Percentiles rank a stretch among this genome's conserved stretches.
phyloP scores from a whole-genome alignment of 2,113 vertebrate genomes.

The Tichodroma muraria region DNA sequence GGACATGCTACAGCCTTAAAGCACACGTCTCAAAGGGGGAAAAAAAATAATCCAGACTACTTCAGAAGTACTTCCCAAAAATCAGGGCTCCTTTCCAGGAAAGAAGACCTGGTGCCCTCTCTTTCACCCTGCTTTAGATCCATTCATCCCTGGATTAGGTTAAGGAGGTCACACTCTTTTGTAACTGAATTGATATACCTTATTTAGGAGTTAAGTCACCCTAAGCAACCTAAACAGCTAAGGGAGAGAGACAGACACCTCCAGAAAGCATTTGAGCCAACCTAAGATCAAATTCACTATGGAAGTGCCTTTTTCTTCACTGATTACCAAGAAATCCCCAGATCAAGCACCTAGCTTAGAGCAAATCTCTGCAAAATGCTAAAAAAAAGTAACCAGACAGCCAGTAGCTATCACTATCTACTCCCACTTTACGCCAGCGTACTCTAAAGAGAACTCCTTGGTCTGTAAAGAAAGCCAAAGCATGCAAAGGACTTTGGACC shows the following conservation, averaged over 20 bases:
- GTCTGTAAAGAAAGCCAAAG: neutral
- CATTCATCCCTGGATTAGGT: neutral
- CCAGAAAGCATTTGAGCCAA: neutral
- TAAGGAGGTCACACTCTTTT: neutral
- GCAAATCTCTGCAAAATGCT: neutral
- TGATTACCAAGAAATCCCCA: neutral
- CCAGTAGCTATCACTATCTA: neutral
- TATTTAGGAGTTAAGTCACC: neutral
- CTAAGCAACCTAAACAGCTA: neutral
- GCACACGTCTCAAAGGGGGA: neutral
- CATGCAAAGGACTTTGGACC: neutral
- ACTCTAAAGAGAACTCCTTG: neutral
- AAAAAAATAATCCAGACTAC: neutral
- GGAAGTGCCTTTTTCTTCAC: neutral
- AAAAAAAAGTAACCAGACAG: neutral
- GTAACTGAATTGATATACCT: neutral
- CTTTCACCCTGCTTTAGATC: neutral
- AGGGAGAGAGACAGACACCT: neutral
- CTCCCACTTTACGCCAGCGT: neutral
- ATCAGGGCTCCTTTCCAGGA: neutral
- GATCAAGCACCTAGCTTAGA: neutral
- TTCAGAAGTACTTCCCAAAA: neutral
- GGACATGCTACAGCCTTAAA: neutral
- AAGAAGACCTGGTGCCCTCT: neutral
- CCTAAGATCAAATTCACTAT: neutral